phyloP scores from a whole-genome alignment of 2,888 invertebrate species.

The Oxytorus armatus region DNA sequence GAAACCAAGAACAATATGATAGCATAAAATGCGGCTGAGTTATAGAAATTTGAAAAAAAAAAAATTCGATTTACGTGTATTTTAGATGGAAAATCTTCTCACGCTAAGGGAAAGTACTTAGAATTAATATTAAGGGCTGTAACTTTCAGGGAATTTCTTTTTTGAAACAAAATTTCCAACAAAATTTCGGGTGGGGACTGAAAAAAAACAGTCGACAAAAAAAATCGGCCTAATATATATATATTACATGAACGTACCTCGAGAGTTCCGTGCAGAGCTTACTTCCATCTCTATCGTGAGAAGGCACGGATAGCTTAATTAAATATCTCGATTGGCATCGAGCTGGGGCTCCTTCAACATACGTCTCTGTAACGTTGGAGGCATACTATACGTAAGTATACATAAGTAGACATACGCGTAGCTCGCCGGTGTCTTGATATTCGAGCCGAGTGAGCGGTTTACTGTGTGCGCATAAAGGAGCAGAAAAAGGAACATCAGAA shows the following conservation, averaged over 20 bases:
- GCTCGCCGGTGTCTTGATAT: constrained; percentile 53
- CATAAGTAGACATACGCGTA: constrained; percentile 31
- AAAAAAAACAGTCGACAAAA: too few relatives aligned
- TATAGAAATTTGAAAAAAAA: too few relatives aligned
- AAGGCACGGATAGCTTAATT: constrained; percentile 72
- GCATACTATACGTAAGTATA: constrained; percentile 1
- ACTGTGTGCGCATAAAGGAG: constrained; percentile 35
- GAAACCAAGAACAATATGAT: too few relatives aligned
- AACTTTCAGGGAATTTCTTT: too few relatives aligned
- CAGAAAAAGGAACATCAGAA: constrained; percentile 47
- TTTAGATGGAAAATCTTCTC: too few relatives aligned
- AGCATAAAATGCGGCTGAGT: too few relatives aligned
- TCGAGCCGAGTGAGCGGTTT: constrained; percentile 54
- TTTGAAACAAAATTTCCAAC: too few relatives aligned
- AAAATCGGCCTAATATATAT: too few relatives aligned
- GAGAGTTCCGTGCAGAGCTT: constrained; percentile 58
- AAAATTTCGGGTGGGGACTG: too few relatives aligned
- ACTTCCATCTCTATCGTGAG: constrained; percentile 48
- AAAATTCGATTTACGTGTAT: too few relatives aligned
- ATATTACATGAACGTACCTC: constrained; percentile 40
- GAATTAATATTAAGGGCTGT: too few relatives aligned
- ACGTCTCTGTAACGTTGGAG: constrained; percentile 18
- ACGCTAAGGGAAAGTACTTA: too few relatives aligned
- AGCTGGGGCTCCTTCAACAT: constrained; percentile 51
- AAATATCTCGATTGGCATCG: constrained; percentile 71